phyloP scores from a whole-genome alignment of 2,113 vertebrate genomes.

The Lophochroa leadbeateri region DNA sequence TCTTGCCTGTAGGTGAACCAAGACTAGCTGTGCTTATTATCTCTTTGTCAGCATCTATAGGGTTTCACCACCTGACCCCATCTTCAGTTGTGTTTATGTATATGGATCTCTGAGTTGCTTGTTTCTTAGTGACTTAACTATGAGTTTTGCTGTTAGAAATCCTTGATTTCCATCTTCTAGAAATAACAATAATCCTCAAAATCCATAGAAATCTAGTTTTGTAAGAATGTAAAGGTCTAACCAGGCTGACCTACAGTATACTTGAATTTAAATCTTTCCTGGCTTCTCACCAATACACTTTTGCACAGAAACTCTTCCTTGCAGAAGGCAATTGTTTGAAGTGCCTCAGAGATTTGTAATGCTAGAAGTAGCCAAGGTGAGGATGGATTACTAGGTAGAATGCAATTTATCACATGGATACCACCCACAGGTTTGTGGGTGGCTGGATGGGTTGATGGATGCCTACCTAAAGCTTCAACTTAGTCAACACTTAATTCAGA shows the following conservation, averaged over 20 bases:
- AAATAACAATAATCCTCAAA: neutral
- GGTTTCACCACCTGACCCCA: neutral
- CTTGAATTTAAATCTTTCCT: neutral
- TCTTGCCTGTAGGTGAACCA: neutral
- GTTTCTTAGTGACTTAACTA: neutral
- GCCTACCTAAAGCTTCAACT: conserved; percentile 16
- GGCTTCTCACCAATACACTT: neutral
- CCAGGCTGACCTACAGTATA: neutral
- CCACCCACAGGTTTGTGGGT: neutral
- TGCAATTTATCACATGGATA: conserved; percentile 39
- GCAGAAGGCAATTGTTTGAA: neutral
- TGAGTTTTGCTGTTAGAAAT: neutral
- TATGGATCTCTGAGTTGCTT: fast-evolving
- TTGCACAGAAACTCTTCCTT: neutral
- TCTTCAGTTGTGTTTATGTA: neutral
- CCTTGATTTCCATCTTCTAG: neutral
- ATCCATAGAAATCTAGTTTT: neutral
- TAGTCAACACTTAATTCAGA: conserved; percentile 29
- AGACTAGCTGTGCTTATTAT: neutral
- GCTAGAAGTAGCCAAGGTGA: conserved; percentile 1
- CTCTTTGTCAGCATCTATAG: neutral
- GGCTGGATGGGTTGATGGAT: neutral
- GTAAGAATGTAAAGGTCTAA: neutral
- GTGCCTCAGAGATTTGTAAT: neutral
- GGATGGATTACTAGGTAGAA: conserved; percentile 29